Percentiles rank a stretch among this genome's conserved stretches.
phyloP scores from a whole-genome alignment of 2,888 invertebrate species.

The Callyntrura sp. region DNA sequence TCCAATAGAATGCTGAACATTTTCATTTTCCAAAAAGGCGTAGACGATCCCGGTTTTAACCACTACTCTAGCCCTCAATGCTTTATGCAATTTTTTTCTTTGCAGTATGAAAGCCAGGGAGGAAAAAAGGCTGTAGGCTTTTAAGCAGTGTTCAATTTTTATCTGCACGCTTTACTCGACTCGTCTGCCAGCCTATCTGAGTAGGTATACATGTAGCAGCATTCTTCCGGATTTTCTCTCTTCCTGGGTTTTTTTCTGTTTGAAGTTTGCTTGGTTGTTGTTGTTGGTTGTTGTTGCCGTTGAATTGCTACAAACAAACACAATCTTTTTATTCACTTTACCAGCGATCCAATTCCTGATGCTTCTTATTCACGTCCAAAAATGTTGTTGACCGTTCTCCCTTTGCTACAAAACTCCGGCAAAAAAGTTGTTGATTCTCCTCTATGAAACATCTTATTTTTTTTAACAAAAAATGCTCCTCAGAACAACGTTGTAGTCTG shows the following conservation, averaged over 20 bases:
- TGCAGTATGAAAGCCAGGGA: not conserved
- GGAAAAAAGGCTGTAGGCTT: conserved; percentile 1
- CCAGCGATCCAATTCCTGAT: conserved; percentile 36
- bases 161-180: not conserved
- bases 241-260: conserved; percentile 23
- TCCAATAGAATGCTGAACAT: too few relatives aligned
- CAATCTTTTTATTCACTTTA: conserved; percentile 6
- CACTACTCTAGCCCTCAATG: too few relatives aligned
- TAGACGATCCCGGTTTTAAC: too few relatives aligned
- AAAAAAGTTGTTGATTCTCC: not conserved
- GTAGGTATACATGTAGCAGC: not conserved
- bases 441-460: not conserved
- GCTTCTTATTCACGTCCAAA: not conserved
- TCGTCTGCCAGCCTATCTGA: not conserved
- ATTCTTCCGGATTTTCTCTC: conserved; percentile 13
- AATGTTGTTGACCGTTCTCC: conserved; percentile 46
- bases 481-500: not conserved
- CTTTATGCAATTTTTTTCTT: not conserved
- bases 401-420: not conserved
- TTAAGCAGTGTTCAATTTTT: conserved; percentile 49
- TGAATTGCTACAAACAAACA: conserved; percentile 1
- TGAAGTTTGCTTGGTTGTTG: not conserved
- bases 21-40: too few relatives aligned
- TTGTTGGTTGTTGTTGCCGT: not conserved
- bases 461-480: not conserved